Base-by-base conservation (phyloP, 2,888 invertebrate species). In the Watsonalla cultraria region DNA sequence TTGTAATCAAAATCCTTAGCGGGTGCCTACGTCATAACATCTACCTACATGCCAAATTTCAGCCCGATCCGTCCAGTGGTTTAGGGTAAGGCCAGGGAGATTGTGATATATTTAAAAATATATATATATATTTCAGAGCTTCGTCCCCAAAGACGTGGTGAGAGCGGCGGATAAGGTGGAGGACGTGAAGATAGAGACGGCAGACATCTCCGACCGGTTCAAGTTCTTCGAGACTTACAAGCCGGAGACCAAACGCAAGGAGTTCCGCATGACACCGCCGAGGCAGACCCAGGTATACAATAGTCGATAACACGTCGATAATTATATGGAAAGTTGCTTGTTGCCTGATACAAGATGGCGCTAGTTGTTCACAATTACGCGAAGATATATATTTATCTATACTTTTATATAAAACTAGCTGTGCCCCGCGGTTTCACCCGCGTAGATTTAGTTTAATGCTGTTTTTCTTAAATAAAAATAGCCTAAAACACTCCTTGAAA, bases 191-290 rank as follows among this genome's bases (percentile, higher is more conserved):
- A 94, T 96, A 55, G 93, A 95, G 84, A 96, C 96, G 0, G 94
- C 95, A 0, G 96, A 97, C 82, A 94, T 97, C 66, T 94, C 95
- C 54, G 94, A 96, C 78, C 93, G 96, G 71, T 98, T 97, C 92
- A 95, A 96, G 86, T 97, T 97, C 92, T 97, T 97, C 89, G 97
- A 97, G 92, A 95, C 94, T 0, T 97, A 96, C 91, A 93, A 92
- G 73, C 95, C 96, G 51, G 94, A 94, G 65, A 92, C 92, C 67
- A 87, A 92, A 64, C 92, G 93, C 70, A 95, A 94, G 82, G 92
- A 93, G 80, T 97, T 97, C 91, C 93, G 97, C 68, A 96, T 97
- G 87, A 97, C 97, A 45, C 97, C 97, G 58, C 97, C 97, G 0
- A 90, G 97, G 62, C 97, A 97, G 69, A 94, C 94, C 0, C 86